Percentiles rank a stretch among this genome's conserved stretches.
Conservation (phyloP, 2,113 vertebrate species). For the Eurypyga helias region DNA sequence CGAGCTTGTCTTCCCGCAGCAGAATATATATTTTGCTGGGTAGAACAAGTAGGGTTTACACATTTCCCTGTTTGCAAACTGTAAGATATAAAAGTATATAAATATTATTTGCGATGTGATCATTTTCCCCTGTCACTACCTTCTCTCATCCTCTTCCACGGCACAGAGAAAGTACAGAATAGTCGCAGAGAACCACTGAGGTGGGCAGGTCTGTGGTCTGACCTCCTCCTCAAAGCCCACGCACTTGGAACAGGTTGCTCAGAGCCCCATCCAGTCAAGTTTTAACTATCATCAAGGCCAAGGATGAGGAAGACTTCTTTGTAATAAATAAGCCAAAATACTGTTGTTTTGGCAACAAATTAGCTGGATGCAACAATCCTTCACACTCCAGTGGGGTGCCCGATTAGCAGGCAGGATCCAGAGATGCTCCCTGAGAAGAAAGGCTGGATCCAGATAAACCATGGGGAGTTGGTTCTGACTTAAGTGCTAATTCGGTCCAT, state of each 20-base stretch:
- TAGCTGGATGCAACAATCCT: neutral
- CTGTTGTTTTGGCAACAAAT: neutral
- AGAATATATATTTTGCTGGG: neutral
- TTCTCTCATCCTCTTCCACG: too few relatives aligned
- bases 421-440: neutral
- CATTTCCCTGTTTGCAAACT: neutral
- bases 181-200: neutral
- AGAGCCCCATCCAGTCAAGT: neutral
- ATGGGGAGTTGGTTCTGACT: fast-evolving
- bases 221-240: neutral
- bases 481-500: neutral
- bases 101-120: neutral
- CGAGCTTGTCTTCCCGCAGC: neutral
- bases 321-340: neutral
- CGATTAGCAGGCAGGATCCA: neutral
- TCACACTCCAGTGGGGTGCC: neutral
- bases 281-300: neutral
- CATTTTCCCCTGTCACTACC: neutral
- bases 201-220: neutral
- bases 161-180: neutral
- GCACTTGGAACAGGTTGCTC: neutral
- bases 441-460: neutral
- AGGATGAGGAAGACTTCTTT: neutral
- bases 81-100: neutral
- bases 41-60: neutral